Evolutionary conservation across 2,888 invertebrate genomes (phyloP), one percentile per base, ranked within the genome.

Genomic region (Exocentrus adspersus): DNA sequence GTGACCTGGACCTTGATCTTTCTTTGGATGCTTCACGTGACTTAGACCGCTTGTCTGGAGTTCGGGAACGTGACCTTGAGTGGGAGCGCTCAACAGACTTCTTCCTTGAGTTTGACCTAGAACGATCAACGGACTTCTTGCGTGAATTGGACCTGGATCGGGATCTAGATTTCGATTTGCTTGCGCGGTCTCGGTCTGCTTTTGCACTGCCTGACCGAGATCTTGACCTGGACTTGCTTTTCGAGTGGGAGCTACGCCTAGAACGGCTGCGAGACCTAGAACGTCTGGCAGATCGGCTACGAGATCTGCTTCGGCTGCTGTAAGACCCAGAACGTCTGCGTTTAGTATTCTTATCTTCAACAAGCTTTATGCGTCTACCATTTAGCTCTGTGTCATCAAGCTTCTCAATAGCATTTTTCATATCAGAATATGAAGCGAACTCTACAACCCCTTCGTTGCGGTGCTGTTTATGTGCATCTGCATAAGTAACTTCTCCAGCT

Each of bases 401-500:
- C 82, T 98, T 98, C 78, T 98, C 97, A 75, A 99, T 89, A 0
- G 98, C 98, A 65, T 94, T 95, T 82, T 95, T 95, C 92, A 99
- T 91, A 83, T 98, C 99, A 2, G 94, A 92, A 80, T 92, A 91
- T 0, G 94, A 92, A 16, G 97, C 94, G 84, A 99, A 99, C 82
- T 99, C 98, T 6, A 99, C 98, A 75, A 98, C 94, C 51, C 95
- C 95, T 85, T 95, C 95, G 85, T 98, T 98, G 73, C 94, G 90
- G 73, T 93, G 91, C 78, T 95, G 93, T 81, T 97, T 97, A 81
- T 99, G 98, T 14, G 98, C 99, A 84, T 91, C 99, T 75, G 99
- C 98, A 83, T 97, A 99, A 24, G 98, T 98, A 2, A 99, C 98
- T 87, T 99, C 99, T 69, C 98, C 98, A 74, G 97, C 97, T 84